Evolutionary conservation across 2,113 vertebrate species (phyloP), one percentile per base, ranked within the genome.

Genomic region (Orthonyx spaldingii): DNA sequence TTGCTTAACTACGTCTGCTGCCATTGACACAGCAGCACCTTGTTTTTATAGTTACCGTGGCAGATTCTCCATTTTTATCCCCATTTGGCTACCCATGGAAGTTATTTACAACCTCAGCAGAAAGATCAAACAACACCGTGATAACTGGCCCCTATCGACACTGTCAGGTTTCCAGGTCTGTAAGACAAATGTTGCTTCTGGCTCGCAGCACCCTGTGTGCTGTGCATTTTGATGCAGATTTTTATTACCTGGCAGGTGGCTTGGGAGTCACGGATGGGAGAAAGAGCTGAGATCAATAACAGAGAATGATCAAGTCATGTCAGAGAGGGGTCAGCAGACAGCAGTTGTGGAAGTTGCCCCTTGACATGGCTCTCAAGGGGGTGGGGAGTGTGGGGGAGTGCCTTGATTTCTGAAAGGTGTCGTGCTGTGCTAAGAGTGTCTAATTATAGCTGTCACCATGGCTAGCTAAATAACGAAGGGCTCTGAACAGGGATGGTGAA

Each of bases 61-160:
- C 83, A 89, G 71, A 69, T 46, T 87, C 69, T 79, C 47, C 70
- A 46, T 76, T 79, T 71, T 79, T 89, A 22, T 95, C 61, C 60
- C 68, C 37, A 18, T 92, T 96, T 4, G 17, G 61, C 56, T 87
- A 50, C 47, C 56, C 19, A 12, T 47, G 61, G 66, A 94, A 93
- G 61, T 92, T 87, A 96, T 96, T 95, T 95, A 92, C 96, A 87
- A 55, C 66, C 66, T 91, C 74, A 85, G 95, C 74, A 90, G 88
- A 95, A 93, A 77, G 93, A 91, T 96, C 85, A 93, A 87, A 78
- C 33, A 91, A 26, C 2, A 1, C 42, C 76, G 75, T 44, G 90
- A 59, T 90, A 95, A 88, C 89, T 84, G 84, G 63, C 78, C 90
- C 44, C 70, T 59, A 47, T 76, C 3, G 8, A 71, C 75, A 39